A percentile compares a stretch with the other conserved stretches of the same genome.
Conservation (phyloP, 2,113 vertebrate genomes). For the Tiliqua scincoides region DNA sequence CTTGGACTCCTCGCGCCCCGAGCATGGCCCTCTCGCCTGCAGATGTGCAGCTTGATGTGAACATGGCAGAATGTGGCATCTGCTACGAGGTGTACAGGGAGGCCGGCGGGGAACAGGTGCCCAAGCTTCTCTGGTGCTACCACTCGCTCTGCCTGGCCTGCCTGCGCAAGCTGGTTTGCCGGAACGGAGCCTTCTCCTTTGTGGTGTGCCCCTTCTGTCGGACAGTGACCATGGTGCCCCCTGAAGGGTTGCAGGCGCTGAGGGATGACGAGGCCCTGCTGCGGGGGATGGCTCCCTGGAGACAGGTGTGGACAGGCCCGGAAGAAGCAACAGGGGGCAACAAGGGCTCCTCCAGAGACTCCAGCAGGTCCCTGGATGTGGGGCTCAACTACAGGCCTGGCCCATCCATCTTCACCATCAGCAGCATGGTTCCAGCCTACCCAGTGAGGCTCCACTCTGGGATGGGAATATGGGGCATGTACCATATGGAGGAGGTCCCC, state of each 20-base stretch:
- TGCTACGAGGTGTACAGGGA: slow-evolving; percentile 62
- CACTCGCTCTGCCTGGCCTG: slow-evolving; percentile 67
- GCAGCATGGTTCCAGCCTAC: slow-evolving; percentile 42
- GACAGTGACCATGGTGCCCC: slow-evolving; percentile 24
- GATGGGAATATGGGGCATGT: neutral
- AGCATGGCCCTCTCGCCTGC: neutral
- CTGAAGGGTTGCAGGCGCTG: slow-evolving; percentile 30
- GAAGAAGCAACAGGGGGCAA: neutral
- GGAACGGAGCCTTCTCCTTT: slow-evolving; percentile 1
- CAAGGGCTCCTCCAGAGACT: neutral
- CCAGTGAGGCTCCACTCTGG: neutral
- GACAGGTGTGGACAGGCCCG: rapidly evolving
- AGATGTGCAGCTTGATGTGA: neutral
- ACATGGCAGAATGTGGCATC: slow-evolving; percentile 57
- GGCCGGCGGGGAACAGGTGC: rapidly evolving
- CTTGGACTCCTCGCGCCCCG: neutral
- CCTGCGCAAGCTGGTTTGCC: slow-evolving; percentile 53
- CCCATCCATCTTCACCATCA: slow-evolving; percentile 47
- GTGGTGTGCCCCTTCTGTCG: slow-evolving; percentile 56
- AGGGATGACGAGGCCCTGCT: slow-evolving; percentile 26
- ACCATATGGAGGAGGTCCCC: slow-evolving; percentile 21
- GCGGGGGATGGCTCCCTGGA: neutral
- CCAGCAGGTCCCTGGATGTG: rapidly evolving
- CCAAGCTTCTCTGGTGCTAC: slow-evolving; percentile 58
- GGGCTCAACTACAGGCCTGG: neutral